These are phyloP conservation scores for Oryzias curvinotus DNA, from an alignment of 2,113 vertebrate species.

Conservation along the genomic window DNA sequence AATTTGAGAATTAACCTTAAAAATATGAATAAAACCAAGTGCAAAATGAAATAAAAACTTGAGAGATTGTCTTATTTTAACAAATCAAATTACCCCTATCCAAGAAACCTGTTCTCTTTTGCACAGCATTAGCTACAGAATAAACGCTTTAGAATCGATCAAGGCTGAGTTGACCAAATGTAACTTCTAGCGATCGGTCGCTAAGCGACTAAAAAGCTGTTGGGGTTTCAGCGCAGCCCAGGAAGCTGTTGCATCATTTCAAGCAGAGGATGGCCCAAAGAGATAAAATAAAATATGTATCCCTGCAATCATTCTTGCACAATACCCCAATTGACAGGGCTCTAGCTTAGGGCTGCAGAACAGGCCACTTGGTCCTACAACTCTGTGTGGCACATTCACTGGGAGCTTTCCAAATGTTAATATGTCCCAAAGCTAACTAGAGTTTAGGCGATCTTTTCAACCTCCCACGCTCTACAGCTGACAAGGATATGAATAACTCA, in stretches of 20 bases:
- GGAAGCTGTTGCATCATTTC: conserved; percentile 54
- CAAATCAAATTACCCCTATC: no score
- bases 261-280: conserved; percentile 33
- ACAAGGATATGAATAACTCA: conserved; percentile 63
- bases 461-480: conserved; percentile 67
- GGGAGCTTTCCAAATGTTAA: conserved; percentile 75
- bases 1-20: no score
- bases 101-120: no score
- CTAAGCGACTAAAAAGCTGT: conserved; percentile 54
- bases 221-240: conserved; percentile 28
- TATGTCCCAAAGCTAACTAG: conserved; percentile 72
- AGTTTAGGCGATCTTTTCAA: conserved; percentile 68
- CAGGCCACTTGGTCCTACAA: conserved; percentile 53
- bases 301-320: conserved; percentile 56
- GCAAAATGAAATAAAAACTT: no score
- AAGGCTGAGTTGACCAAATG: neutral
- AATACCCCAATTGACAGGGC: conserved; percentile 71
- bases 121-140: no score
- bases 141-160: no score
- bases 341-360: conserved; percentile 50
- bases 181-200: conserved; percentile 56
- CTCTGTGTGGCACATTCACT: conserved; percentile 63
- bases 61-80: no score
- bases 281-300: conserved; percentile 61
- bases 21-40: no score